These are phyloP conservation scores for Phaetusa simplex DNA, from an alignment of 2,113 vertebrate species.

Conservation along the genomic window DNA sequence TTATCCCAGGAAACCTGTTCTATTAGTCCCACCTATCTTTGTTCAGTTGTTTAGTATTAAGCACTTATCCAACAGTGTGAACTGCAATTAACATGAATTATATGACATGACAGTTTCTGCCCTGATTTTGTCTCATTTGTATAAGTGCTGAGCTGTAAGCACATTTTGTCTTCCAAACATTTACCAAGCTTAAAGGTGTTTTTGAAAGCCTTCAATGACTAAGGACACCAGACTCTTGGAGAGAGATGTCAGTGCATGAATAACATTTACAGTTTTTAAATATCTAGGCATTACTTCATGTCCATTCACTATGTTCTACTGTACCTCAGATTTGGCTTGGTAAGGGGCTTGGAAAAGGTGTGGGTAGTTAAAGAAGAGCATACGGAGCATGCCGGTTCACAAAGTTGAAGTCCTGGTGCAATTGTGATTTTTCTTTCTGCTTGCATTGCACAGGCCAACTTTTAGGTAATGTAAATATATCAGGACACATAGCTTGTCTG, in stretches of 20 bases:
- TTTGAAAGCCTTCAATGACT: not conserved
- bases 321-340: not conserved
- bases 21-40: not conserved
- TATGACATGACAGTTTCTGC: not conserved
- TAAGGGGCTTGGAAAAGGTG: not conserved
- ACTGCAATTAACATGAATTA: not conserved
- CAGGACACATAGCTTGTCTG: fast-evolving
- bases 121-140: not conserved
- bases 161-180: not conserved
- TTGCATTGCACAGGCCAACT: not conserved
- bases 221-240: not conserved
- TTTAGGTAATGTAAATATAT: not conserved
- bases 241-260: not conserved
- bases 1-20: not conserved
- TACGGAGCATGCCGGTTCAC: not conserved
- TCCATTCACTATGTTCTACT: not conserved
- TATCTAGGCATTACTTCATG: not conserved
- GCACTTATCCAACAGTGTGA: not conserved
- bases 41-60: not conserved
- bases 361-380: not conserved
- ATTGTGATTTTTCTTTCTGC: not conserved
- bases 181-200: not conserved
- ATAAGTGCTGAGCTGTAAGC: not conserved
- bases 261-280: not conserved
- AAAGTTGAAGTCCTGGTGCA: not conserved